Conservation (phyloP, 2,113 vertebrate genomes). For the Hirundichthys speculiger region DNA sequence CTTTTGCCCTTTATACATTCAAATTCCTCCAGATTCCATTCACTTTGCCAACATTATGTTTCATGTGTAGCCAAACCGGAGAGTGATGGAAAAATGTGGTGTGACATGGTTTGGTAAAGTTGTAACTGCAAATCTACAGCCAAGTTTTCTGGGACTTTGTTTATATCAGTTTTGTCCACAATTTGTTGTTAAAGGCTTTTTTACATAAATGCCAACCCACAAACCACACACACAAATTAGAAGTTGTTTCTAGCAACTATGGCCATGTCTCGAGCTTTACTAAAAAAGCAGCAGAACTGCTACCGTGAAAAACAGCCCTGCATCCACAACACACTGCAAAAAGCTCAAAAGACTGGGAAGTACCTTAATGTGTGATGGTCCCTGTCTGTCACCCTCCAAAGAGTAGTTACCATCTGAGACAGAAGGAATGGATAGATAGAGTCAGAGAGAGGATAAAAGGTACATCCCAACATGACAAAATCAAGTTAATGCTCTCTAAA, state of each 20-base stretch:
- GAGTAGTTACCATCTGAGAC: slow-evolving; percentile 45
- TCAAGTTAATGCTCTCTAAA: slow-evolving; percentile 69
- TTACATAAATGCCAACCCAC: slow-evolving; percentile 30
- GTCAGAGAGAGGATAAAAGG: slow-evolving; percentile 39
- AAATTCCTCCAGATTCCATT: too few species aligned
- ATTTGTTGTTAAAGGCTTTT: slow-evolving; percentile 40
- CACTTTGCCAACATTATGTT: neutral
- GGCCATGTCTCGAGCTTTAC: slow-evolving; percentile 38
- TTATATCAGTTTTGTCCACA: slow-evolving; percentile 30
- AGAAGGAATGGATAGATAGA: slow-evolving; percentile 54
- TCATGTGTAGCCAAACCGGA: neutral
- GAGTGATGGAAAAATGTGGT: too few species aligned
- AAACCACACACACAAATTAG: slow-evolving; percentile 19
- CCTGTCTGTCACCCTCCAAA: slow-evolving; percentile 43
- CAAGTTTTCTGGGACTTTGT: slow-evolving; percentile 1
- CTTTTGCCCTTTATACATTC: too few species aligned
- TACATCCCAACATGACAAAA: slow-evolving; percentile 69
- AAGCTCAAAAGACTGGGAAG: slow-evolving; percentile 11
- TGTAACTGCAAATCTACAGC: slow-evolving; percentile 25
- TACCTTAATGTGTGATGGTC: slow-evolving; percentile 40
- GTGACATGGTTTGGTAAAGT: neutral
- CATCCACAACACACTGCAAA: slow-evolving; percentile 21
- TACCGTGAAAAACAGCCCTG: neutral
- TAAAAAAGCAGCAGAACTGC: slow-evolving; percentile 40
- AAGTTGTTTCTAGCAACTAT: slow-evolving; percentile 49